Evolutionary conservation across 2,113 vertebrate genomes (phyloP), one percentile per base, ranked within the genome.

Genomic region (Triplophysa dalaica): DNA sequence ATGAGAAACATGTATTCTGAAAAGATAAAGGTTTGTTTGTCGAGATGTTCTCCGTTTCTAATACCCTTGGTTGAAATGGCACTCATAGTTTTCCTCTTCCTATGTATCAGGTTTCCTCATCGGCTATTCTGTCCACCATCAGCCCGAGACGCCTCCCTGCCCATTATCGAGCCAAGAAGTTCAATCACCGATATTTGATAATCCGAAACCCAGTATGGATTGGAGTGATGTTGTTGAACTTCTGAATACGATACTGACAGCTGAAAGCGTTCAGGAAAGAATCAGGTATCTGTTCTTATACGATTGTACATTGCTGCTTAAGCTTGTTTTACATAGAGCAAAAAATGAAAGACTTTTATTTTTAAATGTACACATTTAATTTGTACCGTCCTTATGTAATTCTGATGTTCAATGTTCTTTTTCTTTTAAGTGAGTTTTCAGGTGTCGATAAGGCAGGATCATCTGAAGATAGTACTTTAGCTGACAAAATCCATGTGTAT

Each of bases 31-130:
- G 43, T 45, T 45, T 45, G 43, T 33, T 33, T 33, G 26, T 29
- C 26, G 6, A 45, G 43, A 45, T 33, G 33, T 33, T 6, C 33
- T 63, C 26, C 0, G 7, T 58, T 33, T 16, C 54, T 16, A n/a
- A 21, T 21, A 58, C n/a, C 13, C 50, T 52, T 17, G 14, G 16
- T 52, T 16, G 50, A 52, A 52, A 52, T 16, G 7, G 8, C 8
- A n/a, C 54, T 58, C 6, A 58, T 58, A 21, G 19, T 8, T 48
- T 45, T 45, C n/a, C 1, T 60, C 58, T 11, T 16, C 17, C 0
- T 61, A 69, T 56, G 6, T 11, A 81, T 10, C 77, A 98, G 97
- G 96, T 21, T 95, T 91, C 86, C 70, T 96, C 52, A 72, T 95
- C 0, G 95, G 95, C 43, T 96, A 93, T 83, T 58, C 87, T 43